These are phyloP conservation scores for Epinephelus malabaricus DNA, from an alignment of 2,797 vertebrate genomes.

Conservation along the genomic window DNA sequence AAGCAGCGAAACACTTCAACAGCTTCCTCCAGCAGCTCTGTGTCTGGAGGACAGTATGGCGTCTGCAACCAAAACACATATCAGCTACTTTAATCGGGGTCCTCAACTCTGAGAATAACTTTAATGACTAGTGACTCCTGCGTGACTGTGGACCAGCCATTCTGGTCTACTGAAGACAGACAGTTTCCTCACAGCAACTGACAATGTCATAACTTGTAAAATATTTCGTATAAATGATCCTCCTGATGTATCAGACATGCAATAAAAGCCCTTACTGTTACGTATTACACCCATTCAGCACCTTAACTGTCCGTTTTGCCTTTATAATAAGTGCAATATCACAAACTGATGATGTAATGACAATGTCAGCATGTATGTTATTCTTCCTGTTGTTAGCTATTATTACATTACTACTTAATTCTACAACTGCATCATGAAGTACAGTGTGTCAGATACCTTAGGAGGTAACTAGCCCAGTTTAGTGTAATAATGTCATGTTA, in stretches of 20 bases:
- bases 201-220: not conserved
- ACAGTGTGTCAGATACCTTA: not conserved
- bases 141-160: not conserved
- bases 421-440: not conserved
- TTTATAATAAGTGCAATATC: not conserved
- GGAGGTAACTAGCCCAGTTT: not conserved
- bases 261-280: not conserved
- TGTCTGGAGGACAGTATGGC: conserved; percentile 89
- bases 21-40: conserved; percentile 89
- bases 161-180: not conserved
- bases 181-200: not conserved
- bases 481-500: not conserved
- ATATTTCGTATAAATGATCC: not conserved
- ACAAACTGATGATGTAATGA: not conserved
- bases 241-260: not conserved
- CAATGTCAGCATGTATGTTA: not conserved
- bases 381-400: not conserved
- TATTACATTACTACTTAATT: not conserved
- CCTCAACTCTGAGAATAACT: not conserved
- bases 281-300: not conserved
- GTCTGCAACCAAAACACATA: conserved; percentile 82
- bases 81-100: not conserved
- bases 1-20: conserved; percentile 89
- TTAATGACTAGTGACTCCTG: not conserved
- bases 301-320: not conserved